These are phyloP conservation scores for Gnathonemus echidnorhynchus DNA, from an alignment of 2,113 vertebrate species.

Conservation along the genomic window DNA sequence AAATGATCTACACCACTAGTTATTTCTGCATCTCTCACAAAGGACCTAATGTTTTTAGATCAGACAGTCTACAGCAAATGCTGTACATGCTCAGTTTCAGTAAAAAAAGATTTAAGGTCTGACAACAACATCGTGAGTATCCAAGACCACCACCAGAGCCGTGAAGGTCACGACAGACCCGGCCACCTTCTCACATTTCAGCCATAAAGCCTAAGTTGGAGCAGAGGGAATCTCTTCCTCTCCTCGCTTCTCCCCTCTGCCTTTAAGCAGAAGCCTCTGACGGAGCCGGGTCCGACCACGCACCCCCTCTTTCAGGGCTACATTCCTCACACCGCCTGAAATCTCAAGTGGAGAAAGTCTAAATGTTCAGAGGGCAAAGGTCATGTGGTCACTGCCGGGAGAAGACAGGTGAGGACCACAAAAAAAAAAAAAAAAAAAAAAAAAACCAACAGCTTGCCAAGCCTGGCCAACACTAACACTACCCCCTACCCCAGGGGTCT, in stretches of 20 bases:
- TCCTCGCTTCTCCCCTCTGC: neutral
- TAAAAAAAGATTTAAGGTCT: neutral
- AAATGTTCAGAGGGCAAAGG: neutral
- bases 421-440: neutral
- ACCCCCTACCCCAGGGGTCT: too few relatives aligned
- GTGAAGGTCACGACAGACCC: neutral
- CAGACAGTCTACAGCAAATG: neutral
- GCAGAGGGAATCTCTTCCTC: neutral
- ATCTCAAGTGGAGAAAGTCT: neutral
- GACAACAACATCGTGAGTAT: neutral
- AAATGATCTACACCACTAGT: neutral
- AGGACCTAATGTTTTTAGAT: neutral
- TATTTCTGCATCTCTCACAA: neutral
- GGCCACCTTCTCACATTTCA: neutral
- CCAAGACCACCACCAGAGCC: neutral
- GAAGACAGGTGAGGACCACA: neutral
- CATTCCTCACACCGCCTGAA: neutral
- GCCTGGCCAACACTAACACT: neutral
- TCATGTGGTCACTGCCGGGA: neutral
- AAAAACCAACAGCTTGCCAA: neutral
- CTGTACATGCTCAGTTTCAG: neutral
- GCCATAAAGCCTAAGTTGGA: neutral
- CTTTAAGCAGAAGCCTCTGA: neutral
- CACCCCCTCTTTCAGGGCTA: neutral
- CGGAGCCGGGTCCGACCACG: neutral